Evolutionary conservation across 2,113 vertebrate genomes (phyloP).

Genomic region (Labeo rohita): DNA sequence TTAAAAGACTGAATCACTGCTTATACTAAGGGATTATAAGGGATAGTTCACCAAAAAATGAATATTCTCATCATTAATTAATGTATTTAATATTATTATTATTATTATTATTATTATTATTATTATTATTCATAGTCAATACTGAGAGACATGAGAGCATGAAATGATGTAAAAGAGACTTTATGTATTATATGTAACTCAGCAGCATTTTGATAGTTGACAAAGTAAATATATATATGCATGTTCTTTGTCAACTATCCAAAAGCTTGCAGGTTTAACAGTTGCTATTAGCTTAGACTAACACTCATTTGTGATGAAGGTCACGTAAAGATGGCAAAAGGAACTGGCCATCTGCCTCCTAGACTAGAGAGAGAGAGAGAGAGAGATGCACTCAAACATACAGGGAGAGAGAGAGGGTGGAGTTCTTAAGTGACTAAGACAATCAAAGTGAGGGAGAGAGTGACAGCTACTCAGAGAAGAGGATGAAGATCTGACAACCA

Average conservation of each 20-base stretch:
- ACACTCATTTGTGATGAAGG: slow-evolving; percentile 25
- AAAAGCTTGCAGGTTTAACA: not conserved
- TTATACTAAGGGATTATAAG: no score
- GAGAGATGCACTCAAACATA: not conserved
- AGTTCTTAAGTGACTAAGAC: not conserved
- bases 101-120: no score
- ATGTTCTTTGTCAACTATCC: not conserved
- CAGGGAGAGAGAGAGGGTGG: slow-evolving; percentile 6
- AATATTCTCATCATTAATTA: no score
- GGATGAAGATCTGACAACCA: not conserved
- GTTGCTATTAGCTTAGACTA: not conserved
- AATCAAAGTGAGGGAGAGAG: slow-evolving; percentile 13
- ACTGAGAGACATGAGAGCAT: no score
- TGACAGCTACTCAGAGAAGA: slow-evolving; percentile 12
- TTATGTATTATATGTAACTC: not conserved
- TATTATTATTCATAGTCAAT: no score
- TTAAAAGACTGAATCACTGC: not conserved
- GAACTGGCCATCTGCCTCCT: slow-evolving; percentile 21
- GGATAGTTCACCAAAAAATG: no score
- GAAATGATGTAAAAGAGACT: no score
- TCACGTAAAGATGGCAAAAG: slow-evolving; percentile 20
- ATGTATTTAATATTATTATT: no score
- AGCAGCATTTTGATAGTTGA: not conserved
- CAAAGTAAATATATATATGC: not conserved
- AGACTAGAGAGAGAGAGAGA: not conserved